phyloP scores from a whole-genome alignment of 2,113 vertebrate genomes.

The Equus quagga region DNA sequence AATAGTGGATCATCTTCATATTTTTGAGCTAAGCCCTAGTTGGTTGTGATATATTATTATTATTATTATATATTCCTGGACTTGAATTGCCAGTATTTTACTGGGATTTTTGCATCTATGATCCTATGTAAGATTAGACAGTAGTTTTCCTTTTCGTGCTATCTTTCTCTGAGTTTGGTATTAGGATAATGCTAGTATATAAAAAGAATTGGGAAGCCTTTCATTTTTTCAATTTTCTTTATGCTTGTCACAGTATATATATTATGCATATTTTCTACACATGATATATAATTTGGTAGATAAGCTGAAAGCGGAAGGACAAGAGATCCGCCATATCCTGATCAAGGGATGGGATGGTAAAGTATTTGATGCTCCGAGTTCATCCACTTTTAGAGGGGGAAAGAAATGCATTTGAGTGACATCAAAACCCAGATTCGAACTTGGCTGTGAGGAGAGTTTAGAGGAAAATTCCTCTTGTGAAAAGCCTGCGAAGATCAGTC shows the following conservation, averaged over 20 bases:
- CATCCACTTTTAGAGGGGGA: neutral
- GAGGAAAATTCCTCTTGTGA: neutral
- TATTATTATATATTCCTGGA: neutral
- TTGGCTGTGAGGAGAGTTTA: neutral
- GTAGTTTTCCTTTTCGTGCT: neutral
- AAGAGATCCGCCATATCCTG: neutral
- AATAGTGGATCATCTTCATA: neutral
- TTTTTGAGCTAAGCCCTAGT: neutral
- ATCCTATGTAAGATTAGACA: neutral
- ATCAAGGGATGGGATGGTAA: neutral
- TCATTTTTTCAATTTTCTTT: neutral
- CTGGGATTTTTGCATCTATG: neutral
- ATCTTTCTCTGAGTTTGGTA: neutral
- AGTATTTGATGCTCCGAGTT: neutral
- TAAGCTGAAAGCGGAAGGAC: neutral
- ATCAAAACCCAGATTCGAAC: neutral
- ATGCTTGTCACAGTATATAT: neutral
- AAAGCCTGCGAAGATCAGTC: neutral
- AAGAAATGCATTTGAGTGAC: neutral
- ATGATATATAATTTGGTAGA: neutral
- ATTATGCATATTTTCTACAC: neutral
- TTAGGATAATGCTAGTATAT: neutral
- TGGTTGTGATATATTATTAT: neutral
- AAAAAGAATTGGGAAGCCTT: neutral
- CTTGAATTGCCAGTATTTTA: conserved; percentile 3